Evolutionary conservation across 2,113 vertebrate species (phyloP).

Genomic region (Ellobius talpinus): DNA sequence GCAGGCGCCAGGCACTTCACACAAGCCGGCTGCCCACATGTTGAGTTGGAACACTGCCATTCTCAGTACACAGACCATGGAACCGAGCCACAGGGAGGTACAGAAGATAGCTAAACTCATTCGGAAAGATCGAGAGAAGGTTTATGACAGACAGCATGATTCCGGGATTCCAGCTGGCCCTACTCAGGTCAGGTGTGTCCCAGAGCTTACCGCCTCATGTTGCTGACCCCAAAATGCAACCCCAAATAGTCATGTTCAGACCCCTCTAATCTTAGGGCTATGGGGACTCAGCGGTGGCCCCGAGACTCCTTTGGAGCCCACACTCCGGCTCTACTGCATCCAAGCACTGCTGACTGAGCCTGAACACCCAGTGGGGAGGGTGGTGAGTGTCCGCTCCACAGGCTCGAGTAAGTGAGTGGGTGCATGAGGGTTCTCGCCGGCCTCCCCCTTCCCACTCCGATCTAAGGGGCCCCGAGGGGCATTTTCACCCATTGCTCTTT

Average conservation of each 20-base stretch:
- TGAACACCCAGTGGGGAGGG: not conserved
- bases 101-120: rapidly evolving
- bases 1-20: not conserved
- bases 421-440: not conserved
- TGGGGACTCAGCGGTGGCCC: not conserved
- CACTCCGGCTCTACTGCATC: not conserved
- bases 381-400: not conserved
- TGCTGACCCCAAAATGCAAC: not conserved
- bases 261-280: not conserved
- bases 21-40: not conserved
- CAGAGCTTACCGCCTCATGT: not conserved
- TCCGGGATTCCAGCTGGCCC: too few species aligned
- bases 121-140: too few species aligned
- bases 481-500: slow-evolving; percentile 41
- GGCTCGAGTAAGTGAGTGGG: not conserved
- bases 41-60: rapidly evolving
- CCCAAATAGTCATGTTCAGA: rapidly evolving
- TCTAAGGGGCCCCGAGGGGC: not conserved
- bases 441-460: not conserved
- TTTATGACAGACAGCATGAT: not conserved
- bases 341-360: rapidly evolving
- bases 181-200: not conserved
- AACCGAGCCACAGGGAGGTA: not conserved
- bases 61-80: not conserved
- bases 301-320: rapidly evolving